phyloP scores from a whole-genome alignment of 2,797 vertebrate species.

The Octomys mimax region DNA sequence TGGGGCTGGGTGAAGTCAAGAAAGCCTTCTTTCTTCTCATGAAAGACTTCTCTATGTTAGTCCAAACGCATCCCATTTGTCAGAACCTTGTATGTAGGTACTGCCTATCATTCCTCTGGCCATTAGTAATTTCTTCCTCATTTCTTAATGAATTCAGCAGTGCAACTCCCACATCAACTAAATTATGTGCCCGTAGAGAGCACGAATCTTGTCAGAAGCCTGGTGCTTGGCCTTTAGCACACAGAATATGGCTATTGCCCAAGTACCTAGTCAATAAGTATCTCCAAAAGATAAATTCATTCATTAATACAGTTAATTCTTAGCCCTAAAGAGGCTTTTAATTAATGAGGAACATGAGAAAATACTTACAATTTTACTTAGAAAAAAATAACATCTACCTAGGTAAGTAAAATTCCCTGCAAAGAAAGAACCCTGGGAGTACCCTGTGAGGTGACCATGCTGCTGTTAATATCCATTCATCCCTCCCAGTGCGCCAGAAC shows the following conservation, averaged over 20 bases:
- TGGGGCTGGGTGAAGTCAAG: background rate
- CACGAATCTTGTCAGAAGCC: background rate
- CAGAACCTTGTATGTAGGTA: background rate
- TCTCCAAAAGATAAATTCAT: constrained; percentile 35
- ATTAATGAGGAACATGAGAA: constrained; percentile 39
- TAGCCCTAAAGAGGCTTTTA: constrained; percentile 32
- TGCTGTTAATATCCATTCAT: constrained; percentile 25
- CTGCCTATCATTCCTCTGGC: background rate
- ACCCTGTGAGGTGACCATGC: background rate
- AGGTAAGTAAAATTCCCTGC: constrained; percentile 39
- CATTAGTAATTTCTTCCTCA: constrained; percentile 36
- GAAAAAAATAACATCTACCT: constrained; percentile 26
- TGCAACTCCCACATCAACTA: constrained; percentile 14
- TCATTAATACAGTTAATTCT: constrained; percentile 57
- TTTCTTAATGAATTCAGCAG: constrained; percentile 48
- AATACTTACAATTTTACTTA: background rate
- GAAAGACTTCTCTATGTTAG: background rate
- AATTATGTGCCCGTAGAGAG: background rate
- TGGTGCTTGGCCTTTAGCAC: constrained; percentile 16
- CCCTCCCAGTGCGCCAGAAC: background rate
- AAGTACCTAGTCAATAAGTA: background rate
- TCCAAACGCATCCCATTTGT: background rate
- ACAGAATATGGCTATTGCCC: background rate
- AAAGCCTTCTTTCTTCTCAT: background rate
- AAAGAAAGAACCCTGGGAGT: constrained; percentile 1